A percentile compares a stretch with the other conserved stretches of the same genome.
These are phyloP conservation scores for Alcis repandata DNA, from an alignment of 2,888 invertebrate species.

Conservation along the genomic window DNA sequence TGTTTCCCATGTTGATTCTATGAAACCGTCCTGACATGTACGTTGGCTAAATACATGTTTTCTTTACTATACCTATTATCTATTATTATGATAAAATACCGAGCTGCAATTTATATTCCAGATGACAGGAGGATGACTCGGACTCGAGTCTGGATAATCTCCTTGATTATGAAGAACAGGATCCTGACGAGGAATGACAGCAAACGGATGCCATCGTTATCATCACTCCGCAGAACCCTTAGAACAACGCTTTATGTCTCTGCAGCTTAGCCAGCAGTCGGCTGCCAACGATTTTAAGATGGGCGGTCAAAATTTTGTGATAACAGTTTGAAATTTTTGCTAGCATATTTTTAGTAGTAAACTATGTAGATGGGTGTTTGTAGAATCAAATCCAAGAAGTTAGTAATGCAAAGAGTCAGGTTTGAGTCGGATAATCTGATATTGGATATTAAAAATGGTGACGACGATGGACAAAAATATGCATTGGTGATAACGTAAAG, in stretches of 20 bases:
- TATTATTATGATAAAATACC: not conserved
- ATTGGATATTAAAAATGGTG: not conserved
- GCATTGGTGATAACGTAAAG: conserved; percentile 11
- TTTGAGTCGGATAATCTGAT: not conserved
- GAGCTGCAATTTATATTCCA: conserved; percentile 50
- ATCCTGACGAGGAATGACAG: conserved; percentile 76
- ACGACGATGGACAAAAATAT: conserved; percentile 3
- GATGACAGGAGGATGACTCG: conserved; percentile 85
- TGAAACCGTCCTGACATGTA: not conserved
- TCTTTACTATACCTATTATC: too few relatives aligned
- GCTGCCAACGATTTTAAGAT: not conserved
- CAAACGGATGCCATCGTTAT: conserved; percentile 65
- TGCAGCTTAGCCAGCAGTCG: not conserved
- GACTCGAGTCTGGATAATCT: conserved; percentile 85
- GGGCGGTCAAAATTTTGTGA: conserved; percentile 2
- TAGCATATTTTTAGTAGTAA: conserved; percentile 3
- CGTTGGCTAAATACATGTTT: not conserved
- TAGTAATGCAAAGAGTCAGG: not conserved
- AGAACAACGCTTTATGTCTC: not conserved
- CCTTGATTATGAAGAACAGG: conserved; percentile 74
- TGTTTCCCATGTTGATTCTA: not conserved
- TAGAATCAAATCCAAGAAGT: not conserved
- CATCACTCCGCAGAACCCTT: conserved; percentile 57
- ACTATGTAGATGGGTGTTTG: conserved; percentile 6
- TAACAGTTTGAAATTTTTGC: not conserved